Percentiles rank a stretch among this genome's conserved stretches.
These are phyloP conservation scores for Protobothrops mucrosquamatus DNA, from an alignment of 2,113 vertebrate genomes.

Conservation along the genomic window DNA sequence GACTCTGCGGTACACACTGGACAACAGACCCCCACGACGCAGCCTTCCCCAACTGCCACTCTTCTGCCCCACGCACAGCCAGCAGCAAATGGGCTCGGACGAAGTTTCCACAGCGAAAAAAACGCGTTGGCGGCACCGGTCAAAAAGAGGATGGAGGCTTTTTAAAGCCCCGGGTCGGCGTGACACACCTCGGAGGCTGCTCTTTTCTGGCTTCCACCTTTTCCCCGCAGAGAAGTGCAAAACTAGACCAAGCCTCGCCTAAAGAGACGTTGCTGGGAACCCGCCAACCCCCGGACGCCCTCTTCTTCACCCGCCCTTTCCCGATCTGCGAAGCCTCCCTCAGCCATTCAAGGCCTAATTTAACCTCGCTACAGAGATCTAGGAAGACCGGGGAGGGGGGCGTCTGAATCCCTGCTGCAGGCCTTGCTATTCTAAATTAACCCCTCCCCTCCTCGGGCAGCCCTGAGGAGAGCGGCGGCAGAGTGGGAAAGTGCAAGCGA, in stretches of 20 bases:
- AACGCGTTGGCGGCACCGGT: slow-evolving; percentile 54
- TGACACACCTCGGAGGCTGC: slow-evolving; percentile 65
- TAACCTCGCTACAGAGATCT: slow-evolving; percentile 8
- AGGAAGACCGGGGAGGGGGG: not conserved
- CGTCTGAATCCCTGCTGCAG: slow-evolving; percentile 8
- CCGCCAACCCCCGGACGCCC: not conserved
- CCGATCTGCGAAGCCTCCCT: not conserved
- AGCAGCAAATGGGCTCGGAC: slow-evolving; percentile 52
- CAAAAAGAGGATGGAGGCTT: slow-evolving; percentile 59
- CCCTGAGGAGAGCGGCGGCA: slow-evolving; percentile 16
- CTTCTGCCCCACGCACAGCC: slow-evolving; percentile 4
- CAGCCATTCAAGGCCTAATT: slow-evolving; percentile 23
- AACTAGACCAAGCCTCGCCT: slow-evolving; percentile 43
- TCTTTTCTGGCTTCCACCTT: slow-evolving; percentile 41
- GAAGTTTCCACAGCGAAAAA: slow-evolving; percentile 65
- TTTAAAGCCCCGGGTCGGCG: slow-evolving; percentile 35
- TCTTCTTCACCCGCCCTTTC: slow-evolving; percentile 41
- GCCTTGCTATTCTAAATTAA: slow-evolving; percentile 19
- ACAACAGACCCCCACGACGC: not conserved
- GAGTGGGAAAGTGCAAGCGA: slow-evolving; percentile 6
- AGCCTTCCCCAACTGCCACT: not conserved
- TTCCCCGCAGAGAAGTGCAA: slow-evolving; percentile 61
- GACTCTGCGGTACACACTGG: not conserved
- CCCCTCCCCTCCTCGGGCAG: slow-evolving; percentile 22
- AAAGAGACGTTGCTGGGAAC: slow-evolving; percentile 20